Percentiles rank a stretch among this genome's conserved stretches.
phyloP scores from a whole-genome alignment of 2,888 invertebrate genomes.

The Eupelmus urozonus region DNA sequence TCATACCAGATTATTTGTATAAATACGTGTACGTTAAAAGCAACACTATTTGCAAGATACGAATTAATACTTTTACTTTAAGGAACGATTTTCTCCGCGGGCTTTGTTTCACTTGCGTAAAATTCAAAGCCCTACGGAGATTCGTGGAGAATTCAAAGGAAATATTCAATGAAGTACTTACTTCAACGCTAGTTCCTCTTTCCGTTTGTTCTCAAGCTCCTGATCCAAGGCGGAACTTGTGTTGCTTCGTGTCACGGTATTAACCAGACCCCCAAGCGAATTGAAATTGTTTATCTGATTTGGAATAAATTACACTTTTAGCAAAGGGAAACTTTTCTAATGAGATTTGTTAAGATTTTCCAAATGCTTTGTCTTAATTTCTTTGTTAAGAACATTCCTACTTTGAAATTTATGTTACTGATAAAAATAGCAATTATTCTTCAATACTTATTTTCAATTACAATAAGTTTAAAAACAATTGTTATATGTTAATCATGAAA shows the following conservation, averaged over 20 bases:
- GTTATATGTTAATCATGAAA: no score
- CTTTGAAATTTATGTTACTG: background rate
- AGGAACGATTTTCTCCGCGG: no score
- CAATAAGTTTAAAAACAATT: no score
- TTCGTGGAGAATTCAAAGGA: background rate
- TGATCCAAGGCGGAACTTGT: conserved; percentile 88
- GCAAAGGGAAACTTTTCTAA: background rate
- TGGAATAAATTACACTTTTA: background rate
- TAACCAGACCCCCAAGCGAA: conserved; percentile 79
- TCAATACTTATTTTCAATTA: no score
- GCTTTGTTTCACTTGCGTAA: no score
- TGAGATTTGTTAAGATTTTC: background rate
- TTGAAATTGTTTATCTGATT: conserved; percentile 75
- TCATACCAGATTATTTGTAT: no score
- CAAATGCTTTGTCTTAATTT: no score
- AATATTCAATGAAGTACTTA: conserved; percentile 76
- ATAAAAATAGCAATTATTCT: no score
- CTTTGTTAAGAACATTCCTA: no score
- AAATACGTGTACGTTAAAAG: no score
- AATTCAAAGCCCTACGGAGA: background rate
- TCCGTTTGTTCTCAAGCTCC: conserved; percentile 83
- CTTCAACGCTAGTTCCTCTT: conserved; percentile 89
- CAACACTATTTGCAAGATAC: no score
- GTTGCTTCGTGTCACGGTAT: conserved; percentile 88
- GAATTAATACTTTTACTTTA: no score